A percentile compares a stretch with the other conserved stretches of the same genome.
Evolutionary conservation across 1,140 invertebrate genomes (phyloP).

Genomic region (Caerostris extrusa): DNA sequence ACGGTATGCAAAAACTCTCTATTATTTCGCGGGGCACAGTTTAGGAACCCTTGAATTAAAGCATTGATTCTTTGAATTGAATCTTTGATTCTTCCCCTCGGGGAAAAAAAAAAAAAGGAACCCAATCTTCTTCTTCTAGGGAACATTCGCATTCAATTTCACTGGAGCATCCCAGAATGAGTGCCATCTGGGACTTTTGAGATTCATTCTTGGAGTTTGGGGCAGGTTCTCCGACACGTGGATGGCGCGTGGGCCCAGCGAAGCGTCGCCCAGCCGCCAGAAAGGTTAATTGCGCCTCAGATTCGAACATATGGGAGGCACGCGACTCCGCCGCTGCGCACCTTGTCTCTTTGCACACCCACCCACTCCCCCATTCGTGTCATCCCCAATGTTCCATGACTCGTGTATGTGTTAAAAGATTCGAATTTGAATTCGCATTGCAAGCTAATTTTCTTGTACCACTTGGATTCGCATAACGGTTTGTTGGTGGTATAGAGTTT

Average conservation of each 20-base stretch:
- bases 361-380: background rate
- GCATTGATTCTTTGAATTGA: too few relatives aligned
- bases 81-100: too few relatives aligned
- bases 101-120: background rate
- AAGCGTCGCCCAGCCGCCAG: conserved; percentile 27
- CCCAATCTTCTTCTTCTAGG: background rate
- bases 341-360: background rate
- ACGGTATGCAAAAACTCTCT: too few relatives aligned
- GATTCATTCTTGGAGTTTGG: background rate
- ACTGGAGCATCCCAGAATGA: background rate
- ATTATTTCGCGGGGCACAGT: too few relatives aligned
- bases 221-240: conserved; percentile 49
- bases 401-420: background rate
- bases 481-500: too few relatives aligned
- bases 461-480: too few relatives aligned
- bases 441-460: background rate
- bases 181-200: background rate
- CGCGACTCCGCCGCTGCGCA: background rate
- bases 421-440: background rate
- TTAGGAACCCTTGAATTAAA: too few relatives aligned
- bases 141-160: background rate
- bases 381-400: background rate
- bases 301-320: conserved; percentile 73
- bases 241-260: conserved; percentile 29
- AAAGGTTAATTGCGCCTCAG: conserved; percentile 64